Conservation (phyloP, 2,113 vertebrate genomes). For the Todiramphus chloris region DNA sequence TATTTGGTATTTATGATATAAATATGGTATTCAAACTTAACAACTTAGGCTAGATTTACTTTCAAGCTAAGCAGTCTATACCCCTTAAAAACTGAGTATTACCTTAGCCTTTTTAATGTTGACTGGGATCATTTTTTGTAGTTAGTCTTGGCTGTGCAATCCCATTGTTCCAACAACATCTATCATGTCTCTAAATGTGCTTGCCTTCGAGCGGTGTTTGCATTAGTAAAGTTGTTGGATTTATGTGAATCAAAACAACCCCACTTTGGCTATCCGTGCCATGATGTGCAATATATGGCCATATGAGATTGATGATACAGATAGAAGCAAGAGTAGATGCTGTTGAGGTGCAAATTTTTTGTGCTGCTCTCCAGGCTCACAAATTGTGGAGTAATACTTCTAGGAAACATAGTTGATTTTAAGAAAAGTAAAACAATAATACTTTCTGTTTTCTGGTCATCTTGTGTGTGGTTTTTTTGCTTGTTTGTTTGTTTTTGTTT, state of each 20-base stretch:
- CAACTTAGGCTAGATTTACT: background rate
- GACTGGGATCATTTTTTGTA: background rate
- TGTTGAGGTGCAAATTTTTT: background rate
- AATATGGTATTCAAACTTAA: background rate
- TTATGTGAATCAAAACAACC: background rate
- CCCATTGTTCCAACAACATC: background rate
- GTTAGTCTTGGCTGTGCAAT: background rate
- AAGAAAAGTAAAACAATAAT: background rate
- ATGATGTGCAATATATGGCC: background rate
- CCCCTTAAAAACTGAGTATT: background rate
- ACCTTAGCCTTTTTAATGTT: background rate
- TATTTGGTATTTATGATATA: background rate
- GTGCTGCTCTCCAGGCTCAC: background rate
- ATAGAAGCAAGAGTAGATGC: background rate
- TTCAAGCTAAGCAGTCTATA: background rate
- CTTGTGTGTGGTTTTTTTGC: background rate
- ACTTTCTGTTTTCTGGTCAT: background rate
- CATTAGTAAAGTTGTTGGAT: background rate
- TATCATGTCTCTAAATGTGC: background rate
- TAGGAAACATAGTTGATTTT: background rate
- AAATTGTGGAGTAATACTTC: background rate
- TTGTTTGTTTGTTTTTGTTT: background rate
- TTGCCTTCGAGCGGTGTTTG: background rate
- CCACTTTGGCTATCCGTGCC: background rate
- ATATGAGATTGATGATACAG: background rate